These are phyloP conservation scores for Balaenoptera acutorostrata DNA, from an alignment of 2,113 vertebrate species.

Conservation along the genomic window DNA sequence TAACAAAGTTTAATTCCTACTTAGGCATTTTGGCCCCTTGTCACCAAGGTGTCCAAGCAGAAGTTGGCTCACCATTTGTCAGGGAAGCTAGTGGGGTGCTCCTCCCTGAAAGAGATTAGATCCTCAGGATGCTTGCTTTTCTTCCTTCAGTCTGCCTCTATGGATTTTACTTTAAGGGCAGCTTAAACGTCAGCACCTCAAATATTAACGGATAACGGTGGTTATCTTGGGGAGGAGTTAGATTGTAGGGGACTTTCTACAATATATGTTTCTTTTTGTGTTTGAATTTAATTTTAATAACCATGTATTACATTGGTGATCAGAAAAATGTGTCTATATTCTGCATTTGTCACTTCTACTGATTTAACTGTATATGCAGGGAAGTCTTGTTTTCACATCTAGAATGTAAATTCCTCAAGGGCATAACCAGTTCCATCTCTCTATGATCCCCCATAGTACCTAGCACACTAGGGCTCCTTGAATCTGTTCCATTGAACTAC, in stretches of 20 bases:
- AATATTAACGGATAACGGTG: neutral
- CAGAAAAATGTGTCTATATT: slow-evolving; percentile 1
- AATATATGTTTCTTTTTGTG: neutral
- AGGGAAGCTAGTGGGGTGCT: neutral
- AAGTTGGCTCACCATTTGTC: neutral
- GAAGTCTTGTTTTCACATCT: slow-evolving; percentile 22
- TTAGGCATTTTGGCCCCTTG: neutral
- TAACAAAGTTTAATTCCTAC: neutral
- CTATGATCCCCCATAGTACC: neutral
- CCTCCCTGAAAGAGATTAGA: neutral
- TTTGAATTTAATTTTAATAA: slow-evolving; percentile 37
- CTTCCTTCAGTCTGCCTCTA: neutral
- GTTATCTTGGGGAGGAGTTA: neutral
- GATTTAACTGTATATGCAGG: neutral
- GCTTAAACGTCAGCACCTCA: slow-evolving; percentile 22
- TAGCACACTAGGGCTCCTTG: neutral
- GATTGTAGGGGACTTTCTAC: neutral
- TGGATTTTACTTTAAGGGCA: slow-evolving; percentile 24
- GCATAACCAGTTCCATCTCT: neutral
- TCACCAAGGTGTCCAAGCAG: neutral
- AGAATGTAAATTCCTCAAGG: slow-evolving; percentile 5
- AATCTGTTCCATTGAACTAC: slow-evolving; percentile 3
- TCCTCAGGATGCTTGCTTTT: neutral
- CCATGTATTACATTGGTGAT: neutral
- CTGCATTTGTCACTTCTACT: neutral